Evolutionary conservation across 2,797 vertebrate species (phyloP), one percentile per base, ranked within the genome.

Genomic region (Amblyopsis hoosieri): DNA sequence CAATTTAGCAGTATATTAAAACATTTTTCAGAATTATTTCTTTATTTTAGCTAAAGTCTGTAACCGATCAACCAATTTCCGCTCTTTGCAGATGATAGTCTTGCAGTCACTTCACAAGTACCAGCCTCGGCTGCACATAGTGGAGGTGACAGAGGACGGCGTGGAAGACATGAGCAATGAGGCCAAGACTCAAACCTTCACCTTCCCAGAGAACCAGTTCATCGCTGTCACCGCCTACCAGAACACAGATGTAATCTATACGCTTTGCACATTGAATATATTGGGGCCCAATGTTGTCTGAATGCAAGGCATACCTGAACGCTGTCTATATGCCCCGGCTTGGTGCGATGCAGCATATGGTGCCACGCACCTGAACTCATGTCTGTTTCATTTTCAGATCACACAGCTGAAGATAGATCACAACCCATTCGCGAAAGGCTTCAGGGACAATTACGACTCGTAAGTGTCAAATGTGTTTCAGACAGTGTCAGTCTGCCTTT

Each of bases 391-490:
- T 48, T 77, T 89, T 71, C 78, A 99, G 97, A 99, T 99, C 72
- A 99, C 97, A 5, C 97, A 99, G 78, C 93, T 99, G 70, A 99
- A 99, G 91, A 99, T 99, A n/a, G 97, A 99, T 66, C 97, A 99
- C 89, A 99, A 99, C 78, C 97, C 97, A 3, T 99, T 99, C 79
- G 97, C 97, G 3, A 99, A 99, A 94, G 97, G 97, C 74, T 99
- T 99, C 92, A 93, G 97, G 83, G 97, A 99, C 87, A 99, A 99
- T 79, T 99, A 99, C 78, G 97, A 99, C 89, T 99, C 97, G 97
- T 99, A 95, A 87, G 97, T 97, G 67, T 57, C 58, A 64, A 58
- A 2, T 52, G 31, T n/a, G 47, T 54, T 46, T 48, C 0, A 17
- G 45, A 17, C 54, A 1, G 12, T 42, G 0, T 58, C 0, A 29